phyloP scores from a whole-genome alignment of 1,140 invertebrate genomes.

The Chironomus striatipennis region DNA sequence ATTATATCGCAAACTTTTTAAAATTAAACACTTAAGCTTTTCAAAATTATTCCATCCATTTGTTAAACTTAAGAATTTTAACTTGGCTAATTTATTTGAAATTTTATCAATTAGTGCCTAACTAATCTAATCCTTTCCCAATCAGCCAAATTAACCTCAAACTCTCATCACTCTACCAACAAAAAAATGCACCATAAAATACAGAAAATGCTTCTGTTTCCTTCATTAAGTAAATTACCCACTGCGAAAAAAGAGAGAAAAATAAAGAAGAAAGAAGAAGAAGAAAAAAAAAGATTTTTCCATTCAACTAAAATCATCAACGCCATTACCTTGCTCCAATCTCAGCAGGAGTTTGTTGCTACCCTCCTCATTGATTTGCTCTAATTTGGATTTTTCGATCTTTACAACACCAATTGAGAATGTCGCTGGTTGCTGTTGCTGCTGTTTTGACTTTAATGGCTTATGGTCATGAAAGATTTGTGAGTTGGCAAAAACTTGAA shows the following conservation, averaged over 20 bases:
- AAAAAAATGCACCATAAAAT: too few relatives aligned
- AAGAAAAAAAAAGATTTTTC: conserved; percentile 32
- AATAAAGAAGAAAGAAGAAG: conserved; percentile 27
- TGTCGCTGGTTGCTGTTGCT: conserved; percentile 32
- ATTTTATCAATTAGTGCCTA: too few relatives aligned
- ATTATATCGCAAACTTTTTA: too few relatives aligned
- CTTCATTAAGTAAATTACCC: conserved; percentile 36
- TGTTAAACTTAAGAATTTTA: too few relatives aligned
- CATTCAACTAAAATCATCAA: conserved; percentile 26
- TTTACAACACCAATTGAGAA: neutral
- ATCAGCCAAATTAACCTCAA: too few relatives aligned
- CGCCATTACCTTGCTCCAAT: conserved; percentile 13
- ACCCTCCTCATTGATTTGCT: conserved; percentile 2
- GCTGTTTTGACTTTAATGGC: conserved; percentile 33
- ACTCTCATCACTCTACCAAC: too few relatives aligned
- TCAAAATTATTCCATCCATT: too few relatives aligned
- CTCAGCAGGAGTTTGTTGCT: neutral
- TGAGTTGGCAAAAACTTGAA: conserved; percentile 39
- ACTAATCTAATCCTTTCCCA: too few relatives aligned
- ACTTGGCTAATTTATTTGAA: too few relatives aligned
- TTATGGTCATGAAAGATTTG: conserved; percentile 40
- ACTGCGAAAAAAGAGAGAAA: conserved; percentile 27
- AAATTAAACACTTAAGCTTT: too few relatives aligned
- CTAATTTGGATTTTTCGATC: conserved; percentile 5
- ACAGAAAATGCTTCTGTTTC: neutral